These are phyloP conservation scores for Stegana nigrithorax DNA, from an alignment of 2,888 invertebrate genomes.

Conservation along the genomic window DNA sequence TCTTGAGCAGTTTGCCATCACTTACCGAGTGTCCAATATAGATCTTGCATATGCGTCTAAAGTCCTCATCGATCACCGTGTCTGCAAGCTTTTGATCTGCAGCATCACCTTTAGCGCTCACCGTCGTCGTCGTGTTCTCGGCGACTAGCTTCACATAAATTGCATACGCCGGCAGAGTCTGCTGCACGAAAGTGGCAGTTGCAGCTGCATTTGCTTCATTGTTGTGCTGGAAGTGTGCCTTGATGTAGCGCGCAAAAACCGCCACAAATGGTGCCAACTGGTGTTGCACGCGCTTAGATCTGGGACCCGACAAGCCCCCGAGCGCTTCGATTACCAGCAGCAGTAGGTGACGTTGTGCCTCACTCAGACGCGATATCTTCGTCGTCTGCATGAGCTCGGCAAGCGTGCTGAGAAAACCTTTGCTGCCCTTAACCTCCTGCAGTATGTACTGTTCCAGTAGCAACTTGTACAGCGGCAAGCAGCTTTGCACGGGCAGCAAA, in stretches of 20 bases:
- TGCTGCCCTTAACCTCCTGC: slow-evolving; percentile 45
- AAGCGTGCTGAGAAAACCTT: slow-evolving; percentile 47
- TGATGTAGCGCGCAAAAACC: slow-evolving; percentile 43
- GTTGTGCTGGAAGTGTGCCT: slow-evolving; percentile 13
- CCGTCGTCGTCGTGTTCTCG: slow-evolving; percentile 23
- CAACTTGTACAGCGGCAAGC: slow-evolving; percentile 55
- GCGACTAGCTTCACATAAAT: slow-evolving; percentile 39
- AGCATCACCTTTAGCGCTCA: slow-evolving; percentile 22
- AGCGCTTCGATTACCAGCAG: slow-evolving; percentile 56
- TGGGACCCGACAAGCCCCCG: slow-evolving; percentile 39
- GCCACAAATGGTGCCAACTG: slow-evolving; percentile 35
- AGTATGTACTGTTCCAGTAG: slow-evolving; percentile 51
- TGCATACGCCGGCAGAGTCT: slow-evolving; percentile 37
- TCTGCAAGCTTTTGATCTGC: background rate
- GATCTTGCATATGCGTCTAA: slow-evolving; percentile 63
- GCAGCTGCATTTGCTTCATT: background rate
- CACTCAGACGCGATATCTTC: slow-evolving; percentile 30
- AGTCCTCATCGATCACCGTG: slow-evolving; percentile 53
- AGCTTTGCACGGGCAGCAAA: slow-evolving; percentile 46
- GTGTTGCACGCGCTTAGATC: slow-evolving; percentile 43
- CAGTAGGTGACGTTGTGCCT: slow-evolving; percentile 48
- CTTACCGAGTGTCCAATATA: slow-evolving; percentile 66
- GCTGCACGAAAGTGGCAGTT: background rate
- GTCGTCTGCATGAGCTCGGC: slow-evolving; percentile 13
- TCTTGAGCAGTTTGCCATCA: background rate